Evolutionary conservation across 2,113 vertebrate species (phyloP), one percentile per base, ranked within the genome.

Genomic region (Myodes glareolus): DNA sequence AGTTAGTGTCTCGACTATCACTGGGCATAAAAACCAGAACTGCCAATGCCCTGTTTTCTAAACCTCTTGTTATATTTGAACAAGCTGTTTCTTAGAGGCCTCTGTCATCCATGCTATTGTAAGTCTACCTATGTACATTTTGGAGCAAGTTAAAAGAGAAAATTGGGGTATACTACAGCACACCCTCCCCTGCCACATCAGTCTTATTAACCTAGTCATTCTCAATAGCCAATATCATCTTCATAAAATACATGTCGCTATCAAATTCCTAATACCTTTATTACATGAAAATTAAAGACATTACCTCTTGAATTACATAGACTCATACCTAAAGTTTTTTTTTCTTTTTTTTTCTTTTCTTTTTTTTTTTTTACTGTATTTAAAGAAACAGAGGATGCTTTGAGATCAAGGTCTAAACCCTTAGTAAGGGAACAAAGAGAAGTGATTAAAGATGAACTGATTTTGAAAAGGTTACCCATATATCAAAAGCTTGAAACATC

Each of bases 381-480:
- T 84, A 94, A 91, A 96, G 95, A 96, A 97, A 96, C 39, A 90
- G 97, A 96, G 55, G 68, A 85, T 91, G 50, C 52, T 95, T 97
- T 92, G 90, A 97, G 75, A 90, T 96, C 92, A 88, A 65, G 33
- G 70, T 88, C 50, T 92, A 61, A 11, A 23, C 58, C 27, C 58
- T 87, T 55, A 58, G 47, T 68, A 36, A 97, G 75, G 73, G 94
- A 97, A 92, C 76, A 97, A 96, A 94, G 93, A 89, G 73, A 91
- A 90, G 76, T 90, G 84, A 96, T 93, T 96, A 88, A 94, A 95
- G 84, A 93, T 2, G 39, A 94, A 96, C 86, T 82, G 92, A 76
- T 95, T 97, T 90, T 95, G 94, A 90, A 97, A 96, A 97, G 93
- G 87, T 97, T 73, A 97, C 11, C 88, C n/a, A 36, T 87, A 92